Conservation (phyloP, 2,797 vertebrate genomes). For the Mormyrus hasselquistii region DNA sequence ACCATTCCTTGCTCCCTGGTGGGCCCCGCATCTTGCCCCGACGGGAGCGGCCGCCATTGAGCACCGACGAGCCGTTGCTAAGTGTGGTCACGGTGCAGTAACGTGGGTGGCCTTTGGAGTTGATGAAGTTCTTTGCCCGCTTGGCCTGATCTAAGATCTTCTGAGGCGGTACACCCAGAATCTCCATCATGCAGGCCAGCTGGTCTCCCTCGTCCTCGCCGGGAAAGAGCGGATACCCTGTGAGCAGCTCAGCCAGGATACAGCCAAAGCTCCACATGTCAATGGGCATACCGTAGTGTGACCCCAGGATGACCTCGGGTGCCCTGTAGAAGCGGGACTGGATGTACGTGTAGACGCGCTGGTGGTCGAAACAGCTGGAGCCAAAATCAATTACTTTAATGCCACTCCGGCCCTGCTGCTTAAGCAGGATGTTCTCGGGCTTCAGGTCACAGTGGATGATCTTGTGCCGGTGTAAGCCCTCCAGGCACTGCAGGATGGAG, state of each 20-base stretch:
- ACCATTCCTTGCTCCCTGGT: slow-evolving; percentile 89
- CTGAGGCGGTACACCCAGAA: slow-evolving; percentile 86
- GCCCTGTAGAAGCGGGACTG: slow-evolving; percentile 96
- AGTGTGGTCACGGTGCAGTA: slow-evolving; percentile 83
- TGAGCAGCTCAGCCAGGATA: slow-evolving; percentile 91
- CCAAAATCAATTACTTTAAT: slow-evolving; percentile 99
- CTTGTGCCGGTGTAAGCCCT: slow-evolving; percentile 78
- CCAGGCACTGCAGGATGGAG: slow-evolving; percentile 91
- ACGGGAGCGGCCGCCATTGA: slow-evolving; percentile 79
- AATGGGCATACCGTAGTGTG: slow-evolving; percentile 89
- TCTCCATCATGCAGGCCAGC: slow-evolving; percentile 92
- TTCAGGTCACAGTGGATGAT: slow-evolving; percentile 99
- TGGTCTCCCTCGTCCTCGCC: slow-evolving; percentile 95
- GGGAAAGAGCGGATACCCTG: slow-evolving; percentile 90
- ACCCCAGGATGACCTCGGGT: slow-evolving; percentile 88
- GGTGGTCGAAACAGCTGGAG: slow-evolving; percentile 97
- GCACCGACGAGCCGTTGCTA: slow-evolving; percentile 73
- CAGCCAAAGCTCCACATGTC: slow-evolving; percentile 99
- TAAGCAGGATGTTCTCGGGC: slow-evolving; percentile 94
- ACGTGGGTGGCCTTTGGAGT: slow-evolving; percentile 90
- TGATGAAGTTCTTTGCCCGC: slow-evolving; percentile 93
- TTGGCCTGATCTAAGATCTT: slow-evolving; percentile 91
- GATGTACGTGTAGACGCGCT: slow-evolving; percentile 96
- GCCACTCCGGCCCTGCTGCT: slow-evolving; percentile 90
- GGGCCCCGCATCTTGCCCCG: slow-evolving; percentile 85